Evolutionary conservation across 2,113 vertebrate species (phyloP).

Genomic region (Camarhynchus parvulus): DNA sequence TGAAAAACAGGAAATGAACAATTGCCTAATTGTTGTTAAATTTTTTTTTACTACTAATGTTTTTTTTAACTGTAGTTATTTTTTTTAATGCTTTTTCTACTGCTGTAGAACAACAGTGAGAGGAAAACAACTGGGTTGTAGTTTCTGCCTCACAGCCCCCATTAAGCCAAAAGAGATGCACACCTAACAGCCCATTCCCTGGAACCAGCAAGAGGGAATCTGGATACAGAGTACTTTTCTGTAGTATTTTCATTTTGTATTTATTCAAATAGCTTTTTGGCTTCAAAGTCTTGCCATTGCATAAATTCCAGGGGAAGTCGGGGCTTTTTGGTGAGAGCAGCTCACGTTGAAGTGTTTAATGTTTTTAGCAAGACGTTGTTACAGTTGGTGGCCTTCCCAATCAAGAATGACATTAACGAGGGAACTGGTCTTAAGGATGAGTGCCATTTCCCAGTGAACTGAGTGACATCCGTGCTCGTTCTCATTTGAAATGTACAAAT

Average conservation of each 20-base stretch:
- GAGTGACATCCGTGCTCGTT: background rate
- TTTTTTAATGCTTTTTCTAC: background rate
- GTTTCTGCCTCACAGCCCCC: background rate
- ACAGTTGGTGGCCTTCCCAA: background rate
- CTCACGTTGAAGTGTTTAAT: background rate
- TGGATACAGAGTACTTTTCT: background rate
- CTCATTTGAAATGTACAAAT: constrained; percentile 26
- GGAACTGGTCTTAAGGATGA: background rate
- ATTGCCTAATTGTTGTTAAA: background rate
- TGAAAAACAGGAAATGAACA: background rate
- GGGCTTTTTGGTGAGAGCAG: background rate
- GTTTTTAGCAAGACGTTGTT: background rate
- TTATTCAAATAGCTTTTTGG: background rate
- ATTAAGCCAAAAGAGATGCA: background rate
- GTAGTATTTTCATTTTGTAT: background rate
- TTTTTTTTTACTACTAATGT: background rate
- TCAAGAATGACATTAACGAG: background rate
- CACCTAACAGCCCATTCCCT: background rate
- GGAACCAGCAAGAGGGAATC: background rate
- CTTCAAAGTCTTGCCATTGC: background rate
- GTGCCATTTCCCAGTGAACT: background rate
- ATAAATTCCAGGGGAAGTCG: background rate
- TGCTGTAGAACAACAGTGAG: background rate
- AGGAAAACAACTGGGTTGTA: background rate
- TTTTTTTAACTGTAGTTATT: background rate